phyloP scores from a whole-genome alignment of 2,113 vertebrate species.

The Caretta caretta region DNA sequence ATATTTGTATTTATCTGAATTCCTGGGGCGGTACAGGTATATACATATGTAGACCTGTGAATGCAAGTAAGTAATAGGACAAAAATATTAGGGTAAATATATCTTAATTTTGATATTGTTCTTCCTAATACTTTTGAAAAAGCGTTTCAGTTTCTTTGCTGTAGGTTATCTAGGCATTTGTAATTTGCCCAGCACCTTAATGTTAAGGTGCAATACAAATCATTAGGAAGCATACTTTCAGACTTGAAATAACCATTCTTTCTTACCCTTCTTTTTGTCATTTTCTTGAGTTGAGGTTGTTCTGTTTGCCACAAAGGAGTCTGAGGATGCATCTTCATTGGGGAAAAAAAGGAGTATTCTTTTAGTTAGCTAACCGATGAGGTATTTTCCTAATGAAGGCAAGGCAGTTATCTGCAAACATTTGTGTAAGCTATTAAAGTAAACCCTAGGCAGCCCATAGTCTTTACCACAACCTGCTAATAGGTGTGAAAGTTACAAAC shows the following conservation, averaged over 20 bases:
- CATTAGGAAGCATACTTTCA: neutral
- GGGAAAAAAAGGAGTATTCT: neutral
- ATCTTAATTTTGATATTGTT: neutral
- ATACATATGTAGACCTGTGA: neutral
- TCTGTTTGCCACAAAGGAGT: neutral
- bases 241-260: neutral
- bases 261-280: neutral
- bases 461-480: neutral
- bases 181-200: neutral
- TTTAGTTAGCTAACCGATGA: neutral
- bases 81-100: neutral
- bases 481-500: neutral
- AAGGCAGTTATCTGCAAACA: neutral
- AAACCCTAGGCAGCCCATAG: neutral
- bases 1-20: neutral
- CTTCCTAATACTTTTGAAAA: neutral
- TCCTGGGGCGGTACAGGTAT: neutral
- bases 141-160: neutral
- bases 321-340: neutral
- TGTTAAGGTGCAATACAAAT: neutral
- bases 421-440: neutral
- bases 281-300: conserved; percentile 29
- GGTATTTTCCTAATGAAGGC: neutral
- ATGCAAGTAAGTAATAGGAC: conserved; percentile 7
- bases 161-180: neutral